Evolutionary conservation across 2,113 vertebrate species (phyloP), one percentile per base, ranked within the genome.

Genomic region (Ameiurus melas): DNA sequence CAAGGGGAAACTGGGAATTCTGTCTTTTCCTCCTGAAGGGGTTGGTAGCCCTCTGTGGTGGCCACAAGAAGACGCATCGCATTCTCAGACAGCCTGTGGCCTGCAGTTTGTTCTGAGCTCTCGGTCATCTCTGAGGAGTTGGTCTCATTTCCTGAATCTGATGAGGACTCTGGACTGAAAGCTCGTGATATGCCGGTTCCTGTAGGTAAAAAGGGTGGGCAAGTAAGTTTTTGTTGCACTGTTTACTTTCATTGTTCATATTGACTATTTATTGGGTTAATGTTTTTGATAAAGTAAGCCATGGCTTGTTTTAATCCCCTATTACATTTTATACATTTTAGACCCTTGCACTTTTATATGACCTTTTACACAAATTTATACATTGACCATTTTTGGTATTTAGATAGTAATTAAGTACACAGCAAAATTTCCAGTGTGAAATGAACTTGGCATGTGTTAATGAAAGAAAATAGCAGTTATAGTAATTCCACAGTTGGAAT

Each of bases 91-190:
- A 97, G 96, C 91, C 97, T 97, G 94, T 99, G 98, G 77, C 96
- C 95, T 5, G 96, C 93, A 5, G 97, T 97, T 93, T 98, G 92
- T 92, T 99, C 98, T 91, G 95, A 99, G 92, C 96, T 97, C 95
- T 99, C 98, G 9, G 98, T 99, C 97, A 99, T 98, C 95, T 99
- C 98, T 84, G 98, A 99, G 87, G 98, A 99, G 95, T 99, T 99
- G 91, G 98, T 99, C 93, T 99, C 98, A 93, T 99, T 99, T 90
- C 98, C 98, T 87, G 98, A 99, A 96, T 99, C 98, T 89, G 98
- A 99, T 39, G 98, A 99, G 53, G 98, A 99, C 94, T 97, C 97
- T 73, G 97, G 97, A 90, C 98, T 99, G 92, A 98, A 97, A 91
- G 97, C 97, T 95, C 95, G 96, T 93, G 97, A 95, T 93, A 97